Conservation (phyloP, 2,113 vertebrate genomes). For the Etheostoma spectabile region DNA sequence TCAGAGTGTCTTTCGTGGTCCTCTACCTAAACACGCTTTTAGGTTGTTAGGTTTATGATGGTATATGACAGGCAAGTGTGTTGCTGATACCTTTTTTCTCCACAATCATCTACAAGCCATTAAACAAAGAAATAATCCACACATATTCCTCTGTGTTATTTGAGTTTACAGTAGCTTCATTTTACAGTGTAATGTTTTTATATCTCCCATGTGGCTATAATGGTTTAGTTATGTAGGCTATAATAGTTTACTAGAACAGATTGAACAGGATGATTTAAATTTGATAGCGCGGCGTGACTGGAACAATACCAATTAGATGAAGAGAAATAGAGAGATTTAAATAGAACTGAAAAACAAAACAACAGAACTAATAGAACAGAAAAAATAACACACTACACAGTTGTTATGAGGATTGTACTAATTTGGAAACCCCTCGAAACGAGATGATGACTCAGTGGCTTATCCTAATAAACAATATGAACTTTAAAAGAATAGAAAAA, state of each 20-base stretch:
- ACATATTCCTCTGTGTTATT: not conserved
- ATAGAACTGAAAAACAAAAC: too few relatives aligned
- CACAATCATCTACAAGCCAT: not conserved
- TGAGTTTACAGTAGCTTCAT: not conserved
- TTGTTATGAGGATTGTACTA: too few relatives aligned
- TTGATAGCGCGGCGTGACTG: not conserved
- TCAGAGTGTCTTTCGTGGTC: not conserved
- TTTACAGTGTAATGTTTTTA: not conserved
- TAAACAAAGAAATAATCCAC: not conserved
- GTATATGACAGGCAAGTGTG: slow-evolving; percentile 44
- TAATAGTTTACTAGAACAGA: not conserved
- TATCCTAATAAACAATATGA: too few relatives aligned
- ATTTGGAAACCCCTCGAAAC: too few relatives aligned
- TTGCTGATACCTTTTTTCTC: not conserved
- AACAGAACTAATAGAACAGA: not conserved
- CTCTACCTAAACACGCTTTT: not conserved
- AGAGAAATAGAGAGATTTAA: accelerated
- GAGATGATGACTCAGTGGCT: too few relatives aligned
- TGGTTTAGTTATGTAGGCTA: too few relatives aligned
- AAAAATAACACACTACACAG: not conserved
- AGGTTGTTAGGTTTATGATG: not conserved
- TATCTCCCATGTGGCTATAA: not conserved
- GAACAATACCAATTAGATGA: not conserved
- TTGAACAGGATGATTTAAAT: not conserved
- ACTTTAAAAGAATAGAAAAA: not conserved